Evolutionary conservation across 2,797 vertebrate species (phyloP), one percentile per base, ranked within the genome.

Genomic region (Gephyroberyx darwinii): DNA sequence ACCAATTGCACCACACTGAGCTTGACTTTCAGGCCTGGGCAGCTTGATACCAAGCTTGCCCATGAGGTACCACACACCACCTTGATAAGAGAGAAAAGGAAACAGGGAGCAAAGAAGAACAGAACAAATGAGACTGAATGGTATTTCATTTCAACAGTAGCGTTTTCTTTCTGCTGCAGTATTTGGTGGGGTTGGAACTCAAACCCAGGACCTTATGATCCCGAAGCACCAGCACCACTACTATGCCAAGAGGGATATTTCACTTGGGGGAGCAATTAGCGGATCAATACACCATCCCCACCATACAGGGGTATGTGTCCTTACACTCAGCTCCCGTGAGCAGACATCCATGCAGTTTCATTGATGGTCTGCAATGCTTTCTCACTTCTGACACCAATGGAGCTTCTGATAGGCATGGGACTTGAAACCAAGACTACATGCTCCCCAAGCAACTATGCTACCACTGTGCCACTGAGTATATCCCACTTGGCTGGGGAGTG

Each of bases 31-130:
- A 95, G 84, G 74, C 74, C 82, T 13, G 87, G 83, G 71, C 85
- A 90, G 14, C 68, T 77, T 57, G 69, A 92, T 65, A 74, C 85
- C 62, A 94, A 74, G 62, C 81, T 86, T 75, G 84, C 86, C 94
- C 94, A 93, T 1, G 91, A 94, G 65, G 45, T 69, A 60, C 92
- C 91, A 69, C 68, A 85, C 41, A 95, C 68, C n/a, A 85, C 74
- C 79, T 95, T 90, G 5, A 66, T 2, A 63, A 14, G 12, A 43
- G 30, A 64, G 26, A 56, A 52, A 22, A 62, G 72, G 56, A 61
- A 65, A 63, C 55, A 19, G 54, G 19, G 16, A 35, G 16, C 8
- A 57, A 9, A 39, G 31, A 58, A 50, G 17, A 19, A 19, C 41
- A 43, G 8, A 55, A 57, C 45, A 53, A 68, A 52, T 19, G 33